phyloP scores from a whole-genome alignment of 2,888 invertebrate genomes.

The Eutolmus rufibarbis region DNA sequence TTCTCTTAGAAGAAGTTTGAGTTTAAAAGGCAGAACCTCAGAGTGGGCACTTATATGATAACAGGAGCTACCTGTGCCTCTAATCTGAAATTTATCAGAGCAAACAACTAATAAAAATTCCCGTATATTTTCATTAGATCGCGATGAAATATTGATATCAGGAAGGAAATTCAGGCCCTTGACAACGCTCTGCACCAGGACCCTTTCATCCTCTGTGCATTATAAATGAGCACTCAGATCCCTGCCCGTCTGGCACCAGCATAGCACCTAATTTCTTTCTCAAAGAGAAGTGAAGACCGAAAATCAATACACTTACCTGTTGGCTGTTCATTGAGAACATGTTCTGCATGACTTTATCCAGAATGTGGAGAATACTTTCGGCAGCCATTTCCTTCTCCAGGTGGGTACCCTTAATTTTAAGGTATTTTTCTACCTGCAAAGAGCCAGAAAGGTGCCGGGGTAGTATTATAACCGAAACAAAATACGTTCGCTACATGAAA shows the following conservation, averaged over 20 bases:
- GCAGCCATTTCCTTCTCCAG: slow-evolving; percentile 66
- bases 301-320: slow-evolving; percentile 66
- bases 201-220: slow-evolving; percentile 11
- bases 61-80: not conserved
- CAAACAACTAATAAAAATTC: not conserved
- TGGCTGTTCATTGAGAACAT: slow-evolving; percentile 75
- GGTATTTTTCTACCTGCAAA: slow-evolving; percentile 60
- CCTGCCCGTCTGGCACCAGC: not conserved
- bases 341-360: slow-evolving; percentile 72
- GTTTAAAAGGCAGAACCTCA: not conserved
- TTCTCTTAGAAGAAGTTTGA: not conserved
- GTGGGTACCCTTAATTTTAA: slow-evolving; percentile 61
- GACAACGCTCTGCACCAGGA: not conserved
- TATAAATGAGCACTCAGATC: slow-evolving; percentile 8
- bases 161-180: not conserved
- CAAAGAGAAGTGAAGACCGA: not conserved
- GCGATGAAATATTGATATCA: slow-evolving; percentile 17
- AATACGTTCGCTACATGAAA: slow-evolving; percentile 8
- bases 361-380: slow-evolving; percentile 68
- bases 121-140: slow-evolving; percentile 16
- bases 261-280: not conserved
- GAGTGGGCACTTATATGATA: not conserved
- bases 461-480: slow-evolving; percentile 30
- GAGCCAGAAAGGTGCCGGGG: not conserved
- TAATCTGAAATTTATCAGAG: slow-evolving; percentile 30